These are phyloP conservation scores for Cyprinodon variegatus DNA, from an alignment of 2,113 vertebrate species.

Conservation along the genomic window DNA sequence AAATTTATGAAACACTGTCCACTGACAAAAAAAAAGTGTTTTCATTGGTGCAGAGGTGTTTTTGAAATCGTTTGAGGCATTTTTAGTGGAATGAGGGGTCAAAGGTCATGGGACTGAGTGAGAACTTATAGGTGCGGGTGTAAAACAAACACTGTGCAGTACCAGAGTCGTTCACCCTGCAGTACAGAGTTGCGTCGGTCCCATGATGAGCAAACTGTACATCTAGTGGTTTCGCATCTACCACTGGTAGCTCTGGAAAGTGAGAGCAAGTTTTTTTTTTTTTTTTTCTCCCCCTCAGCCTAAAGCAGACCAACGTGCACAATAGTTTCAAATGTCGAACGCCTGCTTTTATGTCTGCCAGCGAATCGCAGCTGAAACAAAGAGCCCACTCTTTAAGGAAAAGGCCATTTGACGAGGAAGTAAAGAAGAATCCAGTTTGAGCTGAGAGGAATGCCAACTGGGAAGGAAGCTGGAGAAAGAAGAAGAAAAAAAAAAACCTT, in stretches of 20 bases:
- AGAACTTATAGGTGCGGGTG: constrained; percentile 23
- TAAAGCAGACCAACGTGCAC: constrained; percentile 48
- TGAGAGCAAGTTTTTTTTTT: background rate
- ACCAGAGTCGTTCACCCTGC: background rate
- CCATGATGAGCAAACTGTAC: background rate
- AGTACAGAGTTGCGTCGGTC: background rate
- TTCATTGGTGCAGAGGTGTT: constrained; percentile 31
- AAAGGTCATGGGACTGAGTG: constrained; percentile 25
- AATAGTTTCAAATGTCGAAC: constrained; percentile 74
- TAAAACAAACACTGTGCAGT: constrained; percentile 34
- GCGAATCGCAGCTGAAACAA: constrained; percentile 70
- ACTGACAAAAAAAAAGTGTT: background rate
- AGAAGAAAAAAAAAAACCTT: background rate
- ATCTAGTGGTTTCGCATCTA: constrained; percentile 13
- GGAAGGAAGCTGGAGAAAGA: background rate
- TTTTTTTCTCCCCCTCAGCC: constrained; percentile 12
- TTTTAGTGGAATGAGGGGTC: background rate
- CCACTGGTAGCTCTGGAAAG: constrained; percentile 2
- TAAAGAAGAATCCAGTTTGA: constrained; percentile 24
- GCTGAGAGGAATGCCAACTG: constrained; percentile 17
- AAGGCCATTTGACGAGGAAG: constrained; percentile 63
- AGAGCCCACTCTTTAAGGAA: constrained; percentile 73
- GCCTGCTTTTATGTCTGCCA: constrained; percentile 61
- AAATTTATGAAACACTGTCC: background rate
- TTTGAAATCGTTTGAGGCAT: background rate